Evolutionary conservation across 53 echinoderm and acorn worm genomes (phyloP), one percentile per base, ranked within the genome.

Genomic region (Arbacia lixula): DNA sequence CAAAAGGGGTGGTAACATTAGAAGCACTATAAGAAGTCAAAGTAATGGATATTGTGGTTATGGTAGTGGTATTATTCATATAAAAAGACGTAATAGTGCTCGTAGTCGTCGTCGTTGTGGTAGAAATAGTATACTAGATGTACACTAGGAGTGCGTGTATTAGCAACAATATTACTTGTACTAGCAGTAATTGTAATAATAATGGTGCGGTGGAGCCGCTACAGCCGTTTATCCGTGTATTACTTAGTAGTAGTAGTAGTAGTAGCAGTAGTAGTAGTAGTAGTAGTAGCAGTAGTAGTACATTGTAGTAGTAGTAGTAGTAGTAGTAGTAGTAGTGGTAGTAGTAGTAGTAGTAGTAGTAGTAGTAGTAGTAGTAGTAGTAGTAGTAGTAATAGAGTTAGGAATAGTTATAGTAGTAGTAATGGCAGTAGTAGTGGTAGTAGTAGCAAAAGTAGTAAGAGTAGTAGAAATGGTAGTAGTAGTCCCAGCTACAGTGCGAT

Each of bases 221-320:
- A n/a, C n/a, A n/a, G n/a, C n/a, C n/a, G n/a, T n/a, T n/a, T n/a
- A n/a, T n/a, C n/a, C n/a, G n/a, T n/a, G n/a, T n/a, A n/a, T n/a
- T n/a, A n/a, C n/a, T n/a, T 56, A 56, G 66, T 33, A 33, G 37
- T 66, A 36, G 66, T 66, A 33, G 19, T 4, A 66, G 37, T 66
- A 35, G 37, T 36, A 66, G 66, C 4, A 35, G 66, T 66, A 66
- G 66, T 66, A 66, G 35, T 35, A 35, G 66, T 66, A 66, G 6
- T 66, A 66, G 66, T 32, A 66, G 66, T 66, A 66, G 66, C 36
- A 66, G 66, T 66, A 61, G 61, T 61, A 61, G 61, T 3, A 61
- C 29, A 62, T 2, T 1, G 30, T 62, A 10, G 37, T 66, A 31
- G 66, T 66, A 17, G 66, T 66, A 66, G 66, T 66, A 66, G 66